Base-by-base conservation (phyloP, 2,888 invertebrate genomes). In the Ashinkailepas kermadecensis region DNA sequence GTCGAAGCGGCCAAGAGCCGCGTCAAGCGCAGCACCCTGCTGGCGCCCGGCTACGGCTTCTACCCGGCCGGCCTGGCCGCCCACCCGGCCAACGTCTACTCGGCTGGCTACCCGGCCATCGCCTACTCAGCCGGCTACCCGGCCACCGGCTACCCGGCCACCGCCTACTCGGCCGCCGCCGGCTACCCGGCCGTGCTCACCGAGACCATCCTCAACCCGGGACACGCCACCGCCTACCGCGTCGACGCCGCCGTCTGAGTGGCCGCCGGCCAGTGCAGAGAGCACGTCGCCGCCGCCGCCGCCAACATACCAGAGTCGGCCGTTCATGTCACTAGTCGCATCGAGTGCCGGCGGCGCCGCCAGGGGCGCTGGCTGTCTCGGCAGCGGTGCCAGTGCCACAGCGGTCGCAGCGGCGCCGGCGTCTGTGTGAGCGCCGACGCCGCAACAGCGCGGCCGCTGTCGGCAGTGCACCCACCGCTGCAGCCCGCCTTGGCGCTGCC, bases 231-330 rank as follows among this genome's bases (percentile, higher is more conserved):
- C 74, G 56, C 54, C 74, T 80, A 82, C 59, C 70, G 82, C 4
- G 81, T 82, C 57, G 10, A 80, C 21, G 74, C 59, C 62, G 59
- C 58, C 59, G 78, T 67, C 92, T 94, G 87, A 88, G 89, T 81
- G 90, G 90, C 91, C 83, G 95, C 95, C 86, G 91, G 94, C 15
- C 11, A 15, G 12, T 15, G 59, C 12, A 59, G 59, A 39, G 39
- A 39, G 39, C n/a, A 39, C 39, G 39, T 39, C 39, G 39, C 39
- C 39, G 39, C 1, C 39, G 39, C 2, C 39, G 39, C n/a, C n/a
- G n/a, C n/a, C n/a, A n/a, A 39, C 39, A 39, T 4, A 39, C 39
- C 12, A 59, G 59, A 15, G 59, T 59, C 11, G 8, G 9, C 21
- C 74, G 74, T 74, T 56, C 74, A 74, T 74, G 74, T 56, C 74